Evolutionary conservation across 2,888 invertebrate genomes (phyloP).

Genomic region (Sminthurides aquaticus): DNA sequence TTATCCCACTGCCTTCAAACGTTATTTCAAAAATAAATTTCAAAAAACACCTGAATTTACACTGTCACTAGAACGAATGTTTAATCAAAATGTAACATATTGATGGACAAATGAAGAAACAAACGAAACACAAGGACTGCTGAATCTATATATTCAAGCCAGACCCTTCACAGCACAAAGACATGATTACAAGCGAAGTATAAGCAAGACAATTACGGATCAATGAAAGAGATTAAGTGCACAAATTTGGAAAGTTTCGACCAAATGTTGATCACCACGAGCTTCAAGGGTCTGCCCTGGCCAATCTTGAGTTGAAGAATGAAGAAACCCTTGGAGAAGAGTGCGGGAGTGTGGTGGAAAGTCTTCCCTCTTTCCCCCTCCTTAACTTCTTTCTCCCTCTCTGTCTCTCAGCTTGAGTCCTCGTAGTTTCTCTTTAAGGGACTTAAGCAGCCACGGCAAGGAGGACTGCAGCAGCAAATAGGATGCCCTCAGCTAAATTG

Average conservation of each 20-base stretch:
- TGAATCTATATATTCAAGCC: no score
- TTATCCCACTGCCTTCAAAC: no score
- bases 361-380: slow-evolving; percentile 14
- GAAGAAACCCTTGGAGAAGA: slow-evolving; percentile 13
- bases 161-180: not conserved
- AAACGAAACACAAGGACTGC: not conserved
- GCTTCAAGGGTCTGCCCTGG: not conserved
- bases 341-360: not conserved
- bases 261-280: not conserved
- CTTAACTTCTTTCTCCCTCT: slow-evolving; percentile 1
- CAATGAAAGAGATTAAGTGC: not conserved
- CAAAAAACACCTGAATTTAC: no score
- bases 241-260: no score
- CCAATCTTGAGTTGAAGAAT: slow-evolving; percentile 13
- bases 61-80: not conserved
- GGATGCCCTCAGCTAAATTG: no score
- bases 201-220: not conserved
- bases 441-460: not conserved
- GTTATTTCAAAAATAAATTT: no score
- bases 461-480: not conserved
- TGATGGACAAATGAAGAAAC: not conserved
- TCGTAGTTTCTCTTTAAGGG: not conserved
- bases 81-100: not conserved
- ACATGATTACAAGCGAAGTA: slow-evolving; percentile 9
- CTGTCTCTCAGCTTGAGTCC: not conserved